Evolutionary conservation across 1,140 invertebrate genomes (phyloP).

Genomic region (Ctenoplectra terminalis): DNA sequence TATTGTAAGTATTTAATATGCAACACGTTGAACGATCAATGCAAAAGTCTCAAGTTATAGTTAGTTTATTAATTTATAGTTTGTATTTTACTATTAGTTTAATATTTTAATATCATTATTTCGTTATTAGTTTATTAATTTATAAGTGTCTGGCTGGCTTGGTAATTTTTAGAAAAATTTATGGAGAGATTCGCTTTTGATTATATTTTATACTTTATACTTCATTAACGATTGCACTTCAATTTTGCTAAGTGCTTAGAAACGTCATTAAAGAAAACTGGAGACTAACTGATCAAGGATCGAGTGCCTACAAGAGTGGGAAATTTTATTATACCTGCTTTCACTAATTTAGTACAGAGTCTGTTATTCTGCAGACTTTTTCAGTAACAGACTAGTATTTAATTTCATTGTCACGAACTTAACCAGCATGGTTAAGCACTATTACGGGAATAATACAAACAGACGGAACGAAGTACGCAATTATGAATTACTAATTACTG

Average conservation of each 20-base stretch:
- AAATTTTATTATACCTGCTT: conserved; percentile 52
- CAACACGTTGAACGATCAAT: too few species aligned
- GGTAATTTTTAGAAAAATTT: too few species aligned
- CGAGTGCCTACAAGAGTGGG: not conserved
- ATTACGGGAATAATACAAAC: not conserved
- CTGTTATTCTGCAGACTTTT: conserved; percentile 20
- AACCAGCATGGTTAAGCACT: not conserved
- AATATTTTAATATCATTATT: too few species aligned
- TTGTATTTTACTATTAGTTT: too few species aligned
- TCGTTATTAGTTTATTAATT: too few species aligned
- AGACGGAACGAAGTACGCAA: too few species aligned
- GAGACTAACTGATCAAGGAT: not conserved
- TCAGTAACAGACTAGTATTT: not conserved
- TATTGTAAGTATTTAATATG: too few species aligned
- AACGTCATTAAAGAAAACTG: not conserved
- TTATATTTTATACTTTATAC: not conserved
- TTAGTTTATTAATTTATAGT: too few species aligned
- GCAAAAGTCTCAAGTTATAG: too few species aligned
- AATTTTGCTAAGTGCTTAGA: not conserved
- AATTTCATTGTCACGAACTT: conserved; percentile 3
- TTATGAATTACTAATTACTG: not conserved
- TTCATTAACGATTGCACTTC: not conserved
- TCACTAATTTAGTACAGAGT: conserved; percentile 54
- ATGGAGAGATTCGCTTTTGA: too few species aligned
- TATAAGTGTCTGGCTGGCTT: too few species aligned